A percentile compares a stretch with the other conserved stretches of the same genome.
phyloP scores from a whole-genome alignment of 2,888 invertebrate species.

The Drosophila anomalipes region DNA sequence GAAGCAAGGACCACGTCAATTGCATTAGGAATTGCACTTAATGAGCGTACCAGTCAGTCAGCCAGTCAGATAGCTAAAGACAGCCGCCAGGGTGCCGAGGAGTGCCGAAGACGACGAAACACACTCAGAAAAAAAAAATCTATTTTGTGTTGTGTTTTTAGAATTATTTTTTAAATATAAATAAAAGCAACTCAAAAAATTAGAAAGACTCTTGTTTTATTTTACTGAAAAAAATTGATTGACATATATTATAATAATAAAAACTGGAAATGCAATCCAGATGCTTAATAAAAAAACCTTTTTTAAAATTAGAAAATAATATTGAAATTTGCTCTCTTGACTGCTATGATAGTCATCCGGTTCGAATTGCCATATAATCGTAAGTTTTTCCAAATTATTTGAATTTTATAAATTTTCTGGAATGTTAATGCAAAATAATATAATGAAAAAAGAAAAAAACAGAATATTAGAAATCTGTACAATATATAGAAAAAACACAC shows the following conservation, averaged over 20 bases:
- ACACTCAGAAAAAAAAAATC: background rate
- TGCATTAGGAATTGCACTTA: slow-evolving; percentile 77
- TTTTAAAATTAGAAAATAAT: background rate
- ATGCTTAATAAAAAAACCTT: background rate
- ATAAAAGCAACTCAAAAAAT: too few relatives aligned
- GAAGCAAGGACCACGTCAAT: slow-evolving; percentile 65
- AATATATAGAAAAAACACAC: background rate
- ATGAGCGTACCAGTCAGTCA: slow-evolving; percentile 50
- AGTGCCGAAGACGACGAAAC: background rate
- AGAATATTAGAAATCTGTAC: too few relatives aligned
- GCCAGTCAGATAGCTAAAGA: background rate
- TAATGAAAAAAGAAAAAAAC: background rate
- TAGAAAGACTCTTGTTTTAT: background rate
- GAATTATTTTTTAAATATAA: background rate
- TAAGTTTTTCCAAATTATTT: background rate
- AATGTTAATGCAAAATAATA: background rate
- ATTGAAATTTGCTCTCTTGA: background rate
- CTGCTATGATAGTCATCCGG: too few relatives aligned
- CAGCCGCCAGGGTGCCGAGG: background rate
- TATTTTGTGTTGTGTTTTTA: background rate
- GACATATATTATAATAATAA: background rate
- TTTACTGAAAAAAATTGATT: background rate
- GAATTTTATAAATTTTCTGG: background rate
- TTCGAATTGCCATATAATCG: too few relatives aligned
- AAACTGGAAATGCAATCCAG: background rate